These are phyloP conservation scores for Sylvilagus floridanus DNA, from an alignment of 2,797 vertebrate genomes.

Conservation along the genomic window DNA sequence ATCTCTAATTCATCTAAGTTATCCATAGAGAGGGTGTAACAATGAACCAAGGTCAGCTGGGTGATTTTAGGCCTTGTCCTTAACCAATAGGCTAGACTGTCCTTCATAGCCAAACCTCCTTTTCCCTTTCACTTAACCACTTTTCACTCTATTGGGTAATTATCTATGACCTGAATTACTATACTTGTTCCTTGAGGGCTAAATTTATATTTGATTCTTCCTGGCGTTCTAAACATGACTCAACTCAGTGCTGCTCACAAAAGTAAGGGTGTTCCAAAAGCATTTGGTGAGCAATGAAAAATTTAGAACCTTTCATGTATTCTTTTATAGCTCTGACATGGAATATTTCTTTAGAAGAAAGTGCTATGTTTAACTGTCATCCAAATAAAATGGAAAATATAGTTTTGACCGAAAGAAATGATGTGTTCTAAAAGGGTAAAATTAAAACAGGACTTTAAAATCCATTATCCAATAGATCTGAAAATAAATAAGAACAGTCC, in stretches of 20 bases:
- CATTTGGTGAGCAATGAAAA: conserved; percentile 55
- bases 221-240: conserved; percentile 53
- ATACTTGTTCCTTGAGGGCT: conserved; percentile 45
- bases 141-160: conserved; percentile 59
- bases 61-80: background rate
- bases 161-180: conserved; percentile 46
- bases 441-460: conserved; percentile 73
- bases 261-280: conserved; percentile 51
- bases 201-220: conserved; percentile 56
- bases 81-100: background rate
- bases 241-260: conserved; percentile 1
- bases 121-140: background rate
- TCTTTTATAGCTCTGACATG: conserved; percentile 72
- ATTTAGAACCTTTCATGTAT: conserved; percentile 61
- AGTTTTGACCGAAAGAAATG: conserved; percentile 73
- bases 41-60: background rate
- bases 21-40: background rate
- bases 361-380: conserved; percentile 72
- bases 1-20: conserved; percentile 12
- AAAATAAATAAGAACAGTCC: conserved; percentile 63
- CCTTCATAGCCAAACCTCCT: background rate
- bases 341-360: conserved; percentile 68
- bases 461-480: conserved; percentile 51
- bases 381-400: conserved; percentile 73
- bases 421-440: conserved; percentile 71